These are phyloP conservation scores for Drosophila ustulata DNA, from an alignment of 2,888 invertebrate genomes.

Conservation along the genomic window DNA sequence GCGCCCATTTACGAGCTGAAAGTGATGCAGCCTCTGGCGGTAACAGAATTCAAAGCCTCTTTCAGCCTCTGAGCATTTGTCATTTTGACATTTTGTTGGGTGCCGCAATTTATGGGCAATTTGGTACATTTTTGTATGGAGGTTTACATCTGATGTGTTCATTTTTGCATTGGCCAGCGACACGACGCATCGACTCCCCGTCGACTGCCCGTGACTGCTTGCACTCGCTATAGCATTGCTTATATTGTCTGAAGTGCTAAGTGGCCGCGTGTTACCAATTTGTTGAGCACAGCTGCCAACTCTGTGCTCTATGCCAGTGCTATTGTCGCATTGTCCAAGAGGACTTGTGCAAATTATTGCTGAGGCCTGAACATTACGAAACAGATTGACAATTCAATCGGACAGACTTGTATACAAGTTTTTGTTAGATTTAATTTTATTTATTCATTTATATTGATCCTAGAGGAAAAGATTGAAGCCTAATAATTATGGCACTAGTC, in stretches of 20 bases:
- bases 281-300: conserved; percentile 61
- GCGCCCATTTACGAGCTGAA: conserved; percentile 31
- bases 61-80: conserved; percentile 26
- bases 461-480: too few relatives aligned
- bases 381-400: background rate
- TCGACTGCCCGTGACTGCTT: background rate
- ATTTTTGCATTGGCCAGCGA: conserved; percentile 36
- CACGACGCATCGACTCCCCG: conserved; percentile 16
- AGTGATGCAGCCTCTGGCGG: conserved; percentile 1
- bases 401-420: background rate
- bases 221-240: conserved; percentile 26
- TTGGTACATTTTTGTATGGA: conserved; percentile 44
- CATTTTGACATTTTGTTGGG: conserved; percentile 45
- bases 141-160: conserved; percentile 48
- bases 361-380: background rate
- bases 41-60: background rate
- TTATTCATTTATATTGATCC: too few relatives aligned
- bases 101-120: conserved; percentile 44
- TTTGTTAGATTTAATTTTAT: too few relatives aligned
- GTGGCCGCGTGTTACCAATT: conserved; percentile 78
- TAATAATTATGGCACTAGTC: too few relatives aligned
- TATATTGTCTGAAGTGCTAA: conserved; percentile 66
- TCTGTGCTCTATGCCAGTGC: background rate
- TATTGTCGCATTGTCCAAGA: conserved; percentile 26
- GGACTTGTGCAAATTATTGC: conserved; percentile 18